Conservation (phyloP, 2,113 vertebrate genomes). For the Microcebus murinus region DNA sequence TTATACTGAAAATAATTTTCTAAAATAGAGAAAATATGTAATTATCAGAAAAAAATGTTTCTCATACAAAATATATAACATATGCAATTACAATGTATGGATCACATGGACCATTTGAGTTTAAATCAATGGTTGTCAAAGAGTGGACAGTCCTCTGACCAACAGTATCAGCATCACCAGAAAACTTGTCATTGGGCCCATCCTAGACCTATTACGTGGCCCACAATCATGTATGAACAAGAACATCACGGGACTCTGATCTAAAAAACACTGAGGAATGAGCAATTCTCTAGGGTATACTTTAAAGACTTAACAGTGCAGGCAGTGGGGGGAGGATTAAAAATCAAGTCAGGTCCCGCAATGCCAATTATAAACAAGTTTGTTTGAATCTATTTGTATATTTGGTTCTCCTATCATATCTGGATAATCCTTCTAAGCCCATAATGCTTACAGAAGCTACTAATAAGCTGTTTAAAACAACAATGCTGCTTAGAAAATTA, state of each 20-base stretch:
- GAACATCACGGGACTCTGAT: background rate
- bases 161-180: background rate
- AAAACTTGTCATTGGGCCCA: background rate
- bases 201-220: background rate
- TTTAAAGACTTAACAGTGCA: background rate
- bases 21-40: constrained; percentile 14
- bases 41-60: background rate
- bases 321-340: background rate
- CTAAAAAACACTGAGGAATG: background rate
- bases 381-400: background rate
- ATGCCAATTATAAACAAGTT: background rate
- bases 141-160: background rate
- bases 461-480: background rate
- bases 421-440: background rate
- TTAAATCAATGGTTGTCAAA: background rate
- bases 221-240: background rate
- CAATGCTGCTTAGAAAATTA: background rate
- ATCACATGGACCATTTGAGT: background rate
- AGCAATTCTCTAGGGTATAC: background rate
- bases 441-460: background rate
- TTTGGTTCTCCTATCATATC: background rate
- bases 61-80: background rate
- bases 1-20: background rate
- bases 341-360: background rate
- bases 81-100: background rate